Evolutionary conservation across 2,888 invertebrate genomes (phyloP).

Genomic region (Acleris literana): DNA sequence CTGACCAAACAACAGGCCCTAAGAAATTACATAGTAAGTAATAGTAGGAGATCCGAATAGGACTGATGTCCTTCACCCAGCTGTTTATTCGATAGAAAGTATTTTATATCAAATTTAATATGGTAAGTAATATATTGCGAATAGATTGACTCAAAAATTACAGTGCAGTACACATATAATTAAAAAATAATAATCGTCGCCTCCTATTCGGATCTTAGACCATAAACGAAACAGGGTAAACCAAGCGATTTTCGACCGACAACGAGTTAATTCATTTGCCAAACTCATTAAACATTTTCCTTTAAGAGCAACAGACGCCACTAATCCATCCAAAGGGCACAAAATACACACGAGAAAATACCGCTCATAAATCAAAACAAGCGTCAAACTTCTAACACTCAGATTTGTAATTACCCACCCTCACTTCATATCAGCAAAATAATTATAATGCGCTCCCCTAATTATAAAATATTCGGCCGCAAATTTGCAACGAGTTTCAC

Average conservation of each 20-base stretch:
- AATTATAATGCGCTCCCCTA: conserved; percentile 48
- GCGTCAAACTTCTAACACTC: conserved; percentile 40
- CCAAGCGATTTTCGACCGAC: not conserved
- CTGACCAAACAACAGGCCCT: too few species aligned
- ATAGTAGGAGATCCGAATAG: too few species aligned
- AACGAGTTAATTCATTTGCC: not conserved
- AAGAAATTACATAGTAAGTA: too few species aligned
- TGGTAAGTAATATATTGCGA: too few species aligned
- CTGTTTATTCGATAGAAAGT: too few species aligned
- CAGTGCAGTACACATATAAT: too few species aligned
- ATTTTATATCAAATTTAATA: too few species aligned
- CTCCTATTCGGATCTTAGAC: too few species aligned
- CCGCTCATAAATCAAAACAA: conserved; percentile 40
- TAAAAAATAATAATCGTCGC: too few species aligned
- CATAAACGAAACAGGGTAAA: too few species aligned
- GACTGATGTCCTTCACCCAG: too few species aligned
- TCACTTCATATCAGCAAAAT: conserved; percentile 55
- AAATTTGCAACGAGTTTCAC: conserved; percentile 40
- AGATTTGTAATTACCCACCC: conserved; percentile 50
- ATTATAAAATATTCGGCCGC: conserved; percentile 43
- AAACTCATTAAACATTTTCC: not conserved
- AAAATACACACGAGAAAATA: conserved; percentile 40
- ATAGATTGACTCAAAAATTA: too few species aligned
- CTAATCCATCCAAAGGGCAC: conserved; percentile 8
- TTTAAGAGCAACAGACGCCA: conserved; percentile 9